Evolutionary conservation across 1,140 invertebrate genomes (phyloP).

Genomic region (Saxidomus purpurata): DNA sequence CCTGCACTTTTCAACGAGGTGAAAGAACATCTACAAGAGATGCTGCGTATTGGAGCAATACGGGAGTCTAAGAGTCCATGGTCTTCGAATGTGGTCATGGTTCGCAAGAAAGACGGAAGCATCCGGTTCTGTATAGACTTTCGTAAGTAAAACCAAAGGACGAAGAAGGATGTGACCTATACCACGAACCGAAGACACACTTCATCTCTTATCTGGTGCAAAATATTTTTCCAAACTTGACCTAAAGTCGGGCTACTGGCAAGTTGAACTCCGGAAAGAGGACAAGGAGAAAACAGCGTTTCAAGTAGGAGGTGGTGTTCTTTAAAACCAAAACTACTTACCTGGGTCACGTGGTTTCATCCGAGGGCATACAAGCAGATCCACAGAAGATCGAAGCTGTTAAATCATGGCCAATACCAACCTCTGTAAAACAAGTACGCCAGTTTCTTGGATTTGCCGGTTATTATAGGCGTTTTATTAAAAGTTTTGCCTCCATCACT

Average conservation of each 20-base stretch:
- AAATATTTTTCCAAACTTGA: slow-evolving; percentile 86
- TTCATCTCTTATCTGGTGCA: slow-evolving; percentile 77
- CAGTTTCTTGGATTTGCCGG: slow-evolving; percentile 66
- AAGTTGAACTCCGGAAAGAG: slow-evolving; percentile 81
- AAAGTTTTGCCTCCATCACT: slow-evolving; percentile 74
- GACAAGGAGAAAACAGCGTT: slow-evolving; percentile 70
- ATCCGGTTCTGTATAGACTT: slow-evolving; percentile 85
- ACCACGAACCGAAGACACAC: slow-evolving; percentile 71
- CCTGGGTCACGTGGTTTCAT: slow-evolving; percentile 72
- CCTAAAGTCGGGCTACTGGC: slow-evolving; percentile 87
- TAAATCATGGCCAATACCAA: slow-evolving; percentile 83
- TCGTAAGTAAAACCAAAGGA: slow-evolving; percentile 74
- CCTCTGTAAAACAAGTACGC: slow-evolving; percentile 67
- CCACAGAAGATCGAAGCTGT: slow-evolving; percentile 71
- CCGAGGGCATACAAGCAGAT: slow-evolving; percentile 72
- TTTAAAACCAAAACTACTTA: slow-evolving; percentile 74
- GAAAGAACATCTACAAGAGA: not conserved
- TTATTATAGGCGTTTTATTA: slow-evolving; percentile 84
- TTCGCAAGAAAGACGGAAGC: slow-evolving; percentile 85
- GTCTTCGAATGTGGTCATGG: slow-evolving; percentile 54
- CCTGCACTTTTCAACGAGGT: not conserved
- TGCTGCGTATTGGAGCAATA: not conserved
- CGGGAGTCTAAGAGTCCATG: not conserved
- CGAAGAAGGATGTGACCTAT: slow-evolving; percentile 67
- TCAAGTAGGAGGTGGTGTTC: slow-evolving; percentile 78